Percentiles rank a stretch among this genome's conserved stretches.
These are phyloP conservation scores for Epizoanthus scotinus DNA, from an alignment of 92 coral and sea anemone species.

Conservation along the genomic window DNA sequence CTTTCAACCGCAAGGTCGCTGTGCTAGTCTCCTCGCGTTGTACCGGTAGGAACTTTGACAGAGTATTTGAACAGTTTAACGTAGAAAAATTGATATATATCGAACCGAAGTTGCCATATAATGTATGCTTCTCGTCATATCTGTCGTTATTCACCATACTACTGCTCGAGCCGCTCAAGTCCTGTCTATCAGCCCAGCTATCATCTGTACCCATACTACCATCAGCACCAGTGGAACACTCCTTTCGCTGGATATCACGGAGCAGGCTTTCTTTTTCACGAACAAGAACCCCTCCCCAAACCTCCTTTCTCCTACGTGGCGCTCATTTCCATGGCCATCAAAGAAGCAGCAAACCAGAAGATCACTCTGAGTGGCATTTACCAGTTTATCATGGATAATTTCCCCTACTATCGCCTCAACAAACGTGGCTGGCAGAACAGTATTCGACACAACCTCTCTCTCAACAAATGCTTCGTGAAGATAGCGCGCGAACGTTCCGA, in stretches of 20 bases:
- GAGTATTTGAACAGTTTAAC: too few relatives aligned
- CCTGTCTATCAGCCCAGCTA: constrained; percentile 2
- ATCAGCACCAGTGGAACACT: constrained; percentile 10
- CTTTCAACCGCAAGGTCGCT: too few relatives aligned
- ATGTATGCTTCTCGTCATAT: constrained; percentile 27
- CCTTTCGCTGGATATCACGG: constrained; percentile 23
- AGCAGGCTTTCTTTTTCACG: constrained; percentile 10
- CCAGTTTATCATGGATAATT: constrained; percentile 93
- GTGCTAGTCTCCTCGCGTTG: too few relatives aligned
- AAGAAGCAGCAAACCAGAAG: constrained; percentile 85
- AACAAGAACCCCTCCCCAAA: constrained; percentile 81
- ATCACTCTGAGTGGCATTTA: constrained; percentile 95
- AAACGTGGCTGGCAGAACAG: constrained; percentile 99
- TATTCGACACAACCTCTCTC: constrained; percentile 93
- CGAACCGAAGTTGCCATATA: neutral
- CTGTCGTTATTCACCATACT: constrained; percentile 15
- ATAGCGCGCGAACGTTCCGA: constrained; percentile 91
- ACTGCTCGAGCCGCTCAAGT: neutral
- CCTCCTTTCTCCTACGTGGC: constrained; percentile 99
- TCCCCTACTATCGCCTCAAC: constrained; percentile 95
- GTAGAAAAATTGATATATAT: neutral
- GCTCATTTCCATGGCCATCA: constrained; percentile 97
- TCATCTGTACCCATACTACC: constrained; percentile 14
- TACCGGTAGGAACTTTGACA: too few relatives aligned
- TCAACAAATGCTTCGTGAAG: constrained; percentile 95